Base-by-base conservation (phyloP, 2,888 invertebrate genomes). In the Lobophora halterata region DNA sequence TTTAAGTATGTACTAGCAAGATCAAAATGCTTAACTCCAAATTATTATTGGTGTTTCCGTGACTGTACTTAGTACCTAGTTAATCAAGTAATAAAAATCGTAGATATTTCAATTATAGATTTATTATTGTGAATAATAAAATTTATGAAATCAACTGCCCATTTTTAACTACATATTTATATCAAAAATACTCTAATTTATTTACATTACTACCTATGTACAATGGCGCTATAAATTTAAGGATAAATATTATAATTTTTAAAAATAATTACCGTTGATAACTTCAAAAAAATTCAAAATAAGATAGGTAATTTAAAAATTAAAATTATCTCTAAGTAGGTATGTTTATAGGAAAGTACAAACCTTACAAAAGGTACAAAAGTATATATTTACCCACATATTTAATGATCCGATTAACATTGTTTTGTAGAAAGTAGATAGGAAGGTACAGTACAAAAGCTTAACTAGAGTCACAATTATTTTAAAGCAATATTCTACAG, bases 91-190 rank as follows among this genome's bases (percentile, higher is more conserved):
- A 14, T 3, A 5, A 3, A 14, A 14, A 14, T 14, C 3, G 5
- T 3, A 14, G 5, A 14, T 14, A n/a, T 17, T 17, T 17, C 5
- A 8, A 28, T 26, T 45, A 55, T 51, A 46, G 45, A 62, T 62
- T 48, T 47, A 64, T 45, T 51, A 46, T 36, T 40, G 36, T 27
- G 30, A 37, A 39, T 36, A 53, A 37, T 45, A 46, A 32, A 33
- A 24, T 30, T 28, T 23, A 25, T 20, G 10, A 19, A 36, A 24
- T 17, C 5, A 17, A 26, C 14, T 16, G 14, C 5, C 9, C 6
- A 14, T 14, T 14, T 14, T 14, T 13, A 30, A 52, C 44, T 49
- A 20, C 5, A 21, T 38, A 45, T 16, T 14, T 14, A 14, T 14
- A 14, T 14, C 14, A 14, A 5, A 14, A 5, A 14, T 14, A 14